phyloP scores from a whole-genome alignment of 2,797 vertebrate genomes.

The Halcyon badia region DNA sequence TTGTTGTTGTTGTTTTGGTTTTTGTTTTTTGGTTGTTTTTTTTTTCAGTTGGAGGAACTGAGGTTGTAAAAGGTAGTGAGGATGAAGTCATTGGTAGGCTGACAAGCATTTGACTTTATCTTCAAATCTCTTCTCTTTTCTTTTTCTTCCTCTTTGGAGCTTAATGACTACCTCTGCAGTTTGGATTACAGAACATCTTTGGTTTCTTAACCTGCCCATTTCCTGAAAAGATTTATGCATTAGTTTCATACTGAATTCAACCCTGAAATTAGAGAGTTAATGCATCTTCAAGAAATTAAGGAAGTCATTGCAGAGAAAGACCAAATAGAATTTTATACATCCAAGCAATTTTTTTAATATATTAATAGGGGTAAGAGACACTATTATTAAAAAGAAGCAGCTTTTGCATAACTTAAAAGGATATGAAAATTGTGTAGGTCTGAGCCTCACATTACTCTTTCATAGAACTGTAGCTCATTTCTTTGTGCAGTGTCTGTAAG shows the following conservation, averaged over 20 bases:
- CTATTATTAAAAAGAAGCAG: not conserved
- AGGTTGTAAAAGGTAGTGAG: not conserved
- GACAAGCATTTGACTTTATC: not conserved
- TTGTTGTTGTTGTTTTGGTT: too few relatives aligned
- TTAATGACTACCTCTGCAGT: not conserved
- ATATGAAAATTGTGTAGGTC: not conserved
- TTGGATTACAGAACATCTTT: not conserved
- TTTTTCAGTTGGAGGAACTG: not conserved
- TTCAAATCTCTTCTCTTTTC: not conserved
- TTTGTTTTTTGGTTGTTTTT: too few relatives aligned
- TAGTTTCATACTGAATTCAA: not conserved
- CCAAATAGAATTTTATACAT: not conserved
- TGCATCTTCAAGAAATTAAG: constrained; percentile 16
- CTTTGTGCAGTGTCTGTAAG: not conserved
- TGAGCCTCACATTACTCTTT: not conserved
- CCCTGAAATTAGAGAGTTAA: not conserved
- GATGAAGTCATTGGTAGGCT: not conserved
- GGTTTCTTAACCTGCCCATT: not conserved
- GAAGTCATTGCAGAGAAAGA: not conserved
- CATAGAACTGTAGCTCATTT: not conserved
- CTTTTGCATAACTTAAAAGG: not conserved
- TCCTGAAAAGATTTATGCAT: not conserved
- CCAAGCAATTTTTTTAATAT: not conserved
- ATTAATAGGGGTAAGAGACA: not conserved
- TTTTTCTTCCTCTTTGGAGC: not conserved